These are phyloP conservation scores for Keiferia lycopersicella DNA, from an alignment of 2,888 invertebrate species.

Conservation along the genomic window DNA sequence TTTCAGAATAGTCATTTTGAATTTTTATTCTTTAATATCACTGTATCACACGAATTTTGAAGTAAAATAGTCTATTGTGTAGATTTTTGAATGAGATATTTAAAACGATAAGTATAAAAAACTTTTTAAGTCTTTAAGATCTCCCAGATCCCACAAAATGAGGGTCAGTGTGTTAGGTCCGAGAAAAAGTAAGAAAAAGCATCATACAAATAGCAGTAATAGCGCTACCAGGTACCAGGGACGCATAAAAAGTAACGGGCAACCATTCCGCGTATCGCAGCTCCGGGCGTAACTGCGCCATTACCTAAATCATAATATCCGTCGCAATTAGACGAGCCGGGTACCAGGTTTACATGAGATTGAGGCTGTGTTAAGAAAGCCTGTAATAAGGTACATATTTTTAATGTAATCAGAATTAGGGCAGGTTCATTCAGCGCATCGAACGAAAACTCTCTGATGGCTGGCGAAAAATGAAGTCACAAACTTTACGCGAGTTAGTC, in stretches of 20 bases:
- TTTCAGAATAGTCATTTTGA: not conserved
- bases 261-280: constrained; percentile 21
- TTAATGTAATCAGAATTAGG: not conserved
- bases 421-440: too few species aligned
- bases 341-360: constrained; percentile 30
- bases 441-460: too few species aligned
- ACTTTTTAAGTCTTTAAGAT: not conserved
- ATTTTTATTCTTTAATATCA: not conserved
- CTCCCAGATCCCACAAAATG: constrained; percentile 4
- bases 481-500: not conserved
- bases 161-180: constrained; percentile 16
- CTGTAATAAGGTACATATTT: not conserved
- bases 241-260: constrained; percentile 37
- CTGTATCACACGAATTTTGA: not conserved
- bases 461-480: not conserved
- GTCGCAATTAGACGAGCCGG: constrained; percentile 45
- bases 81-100: not conserved
- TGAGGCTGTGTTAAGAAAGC: not conserved
- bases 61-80: not conserved
- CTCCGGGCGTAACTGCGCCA: constrained; percentile 37
- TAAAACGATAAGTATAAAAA: not conserved
- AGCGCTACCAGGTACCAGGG: constrained; percentile 22
- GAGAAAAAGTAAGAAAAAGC: constrained; percentile 12
- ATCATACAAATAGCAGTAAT: constrained; percentile 10
- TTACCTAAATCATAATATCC: constrained; percentile 55